Conservation (phyloP, 2,113 vertebrate genomes). For the Hippotragus niger region DNA sequence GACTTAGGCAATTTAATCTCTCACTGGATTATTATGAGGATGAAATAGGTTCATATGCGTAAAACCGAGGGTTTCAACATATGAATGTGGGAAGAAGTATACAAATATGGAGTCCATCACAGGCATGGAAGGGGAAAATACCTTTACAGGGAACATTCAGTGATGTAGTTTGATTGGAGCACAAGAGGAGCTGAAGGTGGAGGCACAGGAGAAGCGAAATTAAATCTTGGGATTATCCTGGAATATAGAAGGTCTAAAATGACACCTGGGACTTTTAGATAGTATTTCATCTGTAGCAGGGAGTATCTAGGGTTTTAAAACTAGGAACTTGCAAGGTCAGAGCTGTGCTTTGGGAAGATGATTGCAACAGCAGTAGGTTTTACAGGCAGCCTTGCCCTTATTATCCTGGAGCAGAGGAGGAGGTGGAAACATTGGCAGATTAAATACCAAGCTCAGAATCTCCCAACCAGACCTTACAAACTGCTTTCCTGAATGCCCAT, state of each 20-base stretch:
- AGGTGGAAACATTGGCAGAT: not conserved
- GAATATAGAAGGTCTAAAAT: not conserved
- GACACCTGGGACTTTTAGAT: not conserved
- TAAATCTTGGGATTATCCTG: not conserved
- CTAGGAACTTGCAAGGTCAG: not conserved
- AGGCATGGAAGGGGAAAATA: not conserved
- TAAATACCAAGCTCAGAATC: not conserved
- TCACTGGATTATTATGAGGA: not conserved
- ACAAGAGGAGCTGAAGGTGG: not conserved
- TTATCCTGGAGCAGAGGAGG: not conserved
- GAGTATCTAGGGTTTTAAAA: not conserved
- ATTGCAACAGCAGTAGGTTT: not conserved
- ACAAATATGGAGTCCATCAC: not conserved
- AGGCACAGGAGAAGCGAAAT: not conserved
- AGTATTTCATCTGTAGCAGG: not conserved
- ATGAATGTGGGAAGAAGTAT: not conserved
- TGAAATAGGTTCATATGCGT: not conserved
- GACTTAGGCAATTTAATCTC: not conserved
- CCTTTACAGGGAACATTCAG: not conserved
- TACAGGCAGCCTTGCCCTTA: not conserved
- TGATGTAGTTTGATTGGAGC: not conserved
- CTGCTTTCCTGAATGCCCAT: not conserved
- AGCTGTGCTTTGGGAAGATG: not conserved
- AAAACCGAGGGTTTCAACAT: not conserved
- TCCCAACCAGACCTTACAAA: not conserved